Conservation (phyloP, 2,113 vertebrate genomes). For the Pelecanoides urinatrix region DNA sequence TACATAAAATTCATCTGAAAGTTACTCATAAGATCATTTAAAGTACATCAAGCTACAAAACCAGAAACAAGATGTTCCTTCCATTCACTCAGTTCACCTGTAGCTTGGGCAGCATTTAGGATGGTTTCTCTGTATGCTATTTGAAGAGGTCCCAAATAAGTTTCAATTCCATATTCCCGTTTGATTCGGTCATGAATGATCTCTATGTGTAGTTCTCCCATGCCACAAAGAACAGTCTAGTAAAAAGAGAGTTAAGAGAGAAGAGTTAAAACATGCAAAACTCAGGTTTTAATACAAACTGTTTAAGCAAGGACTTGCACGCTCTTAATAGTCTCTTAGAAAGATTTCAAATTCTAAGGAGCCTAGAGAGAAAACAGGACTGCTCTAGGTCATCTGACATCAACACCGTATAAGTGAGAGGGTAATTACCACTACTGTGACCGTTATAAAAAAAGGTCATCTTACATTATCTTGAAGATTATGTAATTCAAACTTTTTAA, state of each 20-base stretch:
- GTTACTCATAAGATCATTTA: background rate
- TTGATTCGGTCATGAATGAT: conserved; percentile 94
- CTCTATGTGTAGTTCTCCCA: conserved; percentile 98
- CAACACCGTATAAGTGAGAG: background rate
- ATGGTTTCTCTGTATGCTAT: conserved; percentile 94
- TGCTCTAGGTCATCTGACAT: background rate
- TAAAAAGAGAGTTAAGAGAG: background rate
- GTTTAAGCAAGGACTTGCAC: background rate
- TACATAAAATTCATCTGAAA: background rate
- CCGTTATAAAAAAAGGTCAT: background rate
- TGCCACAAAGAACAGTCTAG: conserved; percentile 94
- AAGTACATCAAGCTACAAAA: background rate
- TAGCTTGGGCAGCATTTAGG: conserved; percentile 71
- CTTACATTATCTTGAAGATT: background rate
- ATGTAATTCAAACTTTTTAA: background rate
- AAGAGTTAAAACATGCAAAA: background rate
- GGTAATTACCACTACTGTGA: background rate
- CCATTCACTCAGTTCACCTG: conserved; percentile 71
- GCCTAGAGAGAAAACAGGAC: background rate
- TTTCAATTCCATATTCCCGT: conserved; percentile 91
- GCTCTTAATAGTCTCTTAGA: background rate
- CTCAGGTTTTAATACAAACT: background rate
- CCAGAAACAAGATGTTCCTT: background rate
- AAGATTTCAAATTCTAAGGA: background rate
- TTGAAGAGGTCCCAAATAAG: conserved; percentile 91